Evolutionary conservation across 2,888 invertebrate species (phyloP).

Genomic region (Colostygia pectinataria): DNA sequence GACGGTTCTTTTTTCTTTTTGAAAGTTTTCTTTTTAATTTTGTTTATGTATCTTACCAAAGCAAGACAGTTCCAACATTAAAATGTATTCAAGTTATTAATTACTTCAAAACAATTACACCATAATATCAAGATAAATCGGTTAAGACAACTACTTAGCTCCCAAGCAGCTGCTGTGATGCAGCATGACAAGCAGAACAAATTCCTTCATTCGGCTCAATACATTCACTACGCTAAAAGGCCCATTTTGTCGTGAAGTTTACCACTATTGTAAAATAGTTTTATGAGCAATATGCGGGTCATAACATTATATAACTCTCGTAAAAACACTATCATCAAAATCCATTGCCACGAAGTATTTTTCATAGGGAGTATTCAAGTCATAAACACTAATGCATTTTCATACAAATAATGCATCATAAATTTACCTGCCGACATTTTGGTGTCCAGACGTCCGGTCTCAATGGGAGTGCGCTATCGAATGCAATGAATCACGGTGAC

Average conservation of each 20-base stretch:
- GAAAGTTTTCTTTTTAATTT: too few relatives aligned
- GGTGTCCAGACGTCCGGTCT: conserved; percentile 45
- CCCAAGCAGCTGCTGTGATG: background rate
- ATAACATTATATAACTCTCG: background rate
- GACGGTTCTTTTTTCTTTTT: too few relatives aligned
- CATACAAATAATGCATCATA: conserved; percentile 27
- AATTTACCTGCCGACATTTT: conserved; percentile 76
- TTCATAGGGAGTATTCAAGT: background rate
- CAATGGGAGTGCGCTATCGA: conserved; percentile 49
- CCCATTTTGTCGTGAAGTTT: background rate
- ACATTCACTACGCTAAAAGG: background rate
- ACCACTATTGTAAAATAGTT: background rate
- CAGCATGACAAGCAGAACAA: background rate
- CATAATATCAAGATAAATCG: too few relatives aligned
- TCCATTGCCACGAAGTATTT: conserved; percentile 13
- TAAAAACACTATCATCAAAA: background rate
- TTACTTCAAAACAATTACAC: too few relatives aligned
- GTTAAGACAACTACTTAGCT: background rate
- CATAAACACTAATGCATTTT: conserved; percentile 15
- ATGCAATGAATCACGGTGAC: conserved; percentile 52
- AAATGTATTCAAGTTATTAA: too few relatives aligned
- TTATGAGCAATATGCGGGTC: background rate
- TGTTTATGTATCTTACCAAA: too few relatives aligned
- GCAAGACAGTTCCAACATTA: too few relatives aligned
- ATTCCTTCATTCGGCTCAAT: background rate